Evolutionary conservation across 2,888 invertebrate genomes (phyloP).

Genomic region (Lumbricus terrestris): DNA sequence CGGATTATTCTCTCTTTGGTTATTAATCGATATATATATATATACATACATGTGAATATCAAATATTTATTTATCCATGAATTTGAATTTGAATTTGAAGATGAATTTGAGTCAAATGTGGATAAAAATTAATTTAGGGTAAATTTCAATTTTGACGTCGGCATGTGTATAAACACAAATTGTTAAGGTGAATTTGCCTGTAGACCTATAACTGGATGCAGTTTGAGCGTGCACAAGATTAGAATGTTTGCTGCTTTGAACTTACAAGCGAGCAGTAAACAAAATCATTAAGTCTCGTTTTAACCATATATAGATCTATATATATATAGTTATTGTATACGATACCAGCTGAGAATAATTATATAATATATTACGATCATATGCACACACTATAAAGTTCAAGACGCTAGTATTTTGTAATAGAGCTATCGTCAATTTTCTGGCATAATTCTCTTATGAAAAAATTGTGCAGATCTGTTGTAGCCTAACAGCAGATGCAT

Average conservation of each 20-base stretch:
- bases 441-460: not conserved
- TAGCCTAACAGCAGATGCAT: not conserved
- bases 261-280: not conserved
- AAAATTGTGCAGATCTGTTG: not conserved
- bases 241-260: not conserved
- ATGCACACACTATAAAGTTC: too few species aligned
- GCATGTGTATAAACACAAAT: too few species aligned
- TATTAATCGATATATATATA: too few species aligned
- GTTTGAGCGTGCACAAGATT: not conserved
- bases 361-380: not conserved
- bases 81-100: not conserved
- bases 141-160: too few species aligned
- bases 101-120: not conserved
- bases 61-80: not conserved
- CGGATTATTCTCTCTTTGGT: too few species aligned
- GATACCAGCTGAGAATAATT: not conserved
- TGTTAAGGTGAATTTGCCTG: too few species aligned
- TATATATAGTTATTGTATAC: not conserved
- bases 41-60: too few species aligned
- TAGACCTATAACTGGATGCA: too few species aligned
- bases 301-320: too few species aligned
- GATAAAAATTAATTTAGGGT: too few species aligned
- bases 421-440: not conserved
- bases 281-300: not conserved
- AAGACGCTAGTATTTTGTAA: not conserved